These are phyloP conservation scores for Platycheirus albimanus DNA, from an alignment of 2,888 invertebrate genomes.

Conservation along the genomic window DNA sequence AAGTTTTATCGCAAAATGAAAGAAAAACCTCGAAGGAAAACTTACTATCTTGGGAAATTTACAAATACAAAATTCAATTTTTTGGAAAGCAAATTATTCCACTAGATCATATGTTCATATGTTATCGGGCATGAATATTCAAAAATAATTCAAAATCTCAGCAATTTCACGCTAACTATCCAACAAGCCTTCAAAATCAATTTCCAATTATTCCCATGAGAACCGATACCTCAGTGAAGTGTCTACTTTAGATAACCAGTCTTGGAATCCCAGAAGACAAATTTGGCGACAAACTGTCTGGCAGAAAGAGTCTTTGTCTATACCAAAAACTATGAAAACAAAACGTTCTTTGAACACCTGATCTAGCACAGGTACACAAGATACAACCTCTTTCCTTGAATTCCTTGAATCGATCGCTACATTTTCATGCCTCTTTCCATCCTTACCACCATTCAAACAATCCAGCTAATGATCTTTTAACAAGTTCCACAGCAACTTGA, in stretches of 20 bases:
- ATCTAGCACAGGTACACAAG: conserved; percentile 43
- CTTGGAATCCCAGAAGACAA: conserved; percentile 20
- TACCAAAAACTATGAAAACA: conserved; percentile 75
- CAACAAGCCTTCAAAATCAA: conserved; percentile 34
- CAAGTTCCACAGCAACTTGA: conserved; percentile 77
- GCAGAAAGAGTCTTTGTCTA: conserved; percentile 50
- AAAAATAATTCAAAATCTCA: conserved; percentile 39
- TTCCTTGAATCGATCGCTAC: conserved; percentile 52
- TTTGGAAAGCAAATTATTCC: no score
- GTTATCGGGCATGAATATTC: no score
- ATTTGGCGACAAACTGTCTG: conserved; percentile 79
- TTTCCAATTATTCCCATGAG: conserved; percentile 49
- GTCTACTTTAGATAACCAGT: not conserved
- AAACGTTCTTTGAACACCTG: conserved; percentile 63
- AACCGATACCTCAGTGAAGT: no score
- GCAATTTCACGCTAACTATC: conserved; percentile 40
- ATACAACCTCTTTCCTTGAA: not conserved
- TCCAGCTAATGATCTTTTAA: conserved; percentile 81
- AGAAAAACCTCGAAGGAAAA: no score
- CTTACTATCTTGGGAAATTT: no score
- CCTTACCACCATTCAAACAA: conserved; percentile 76
- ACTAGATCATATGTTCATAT: no score
- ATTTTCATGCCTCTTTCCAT: conserved; percentile 68
- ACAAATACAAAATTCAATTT: no score
- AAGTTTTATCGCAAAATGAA: no score